phyloP scores from a whole-genome alignment of 2,888 invertebrate genomes.

The Tromatobia lineatoria region DNA sequence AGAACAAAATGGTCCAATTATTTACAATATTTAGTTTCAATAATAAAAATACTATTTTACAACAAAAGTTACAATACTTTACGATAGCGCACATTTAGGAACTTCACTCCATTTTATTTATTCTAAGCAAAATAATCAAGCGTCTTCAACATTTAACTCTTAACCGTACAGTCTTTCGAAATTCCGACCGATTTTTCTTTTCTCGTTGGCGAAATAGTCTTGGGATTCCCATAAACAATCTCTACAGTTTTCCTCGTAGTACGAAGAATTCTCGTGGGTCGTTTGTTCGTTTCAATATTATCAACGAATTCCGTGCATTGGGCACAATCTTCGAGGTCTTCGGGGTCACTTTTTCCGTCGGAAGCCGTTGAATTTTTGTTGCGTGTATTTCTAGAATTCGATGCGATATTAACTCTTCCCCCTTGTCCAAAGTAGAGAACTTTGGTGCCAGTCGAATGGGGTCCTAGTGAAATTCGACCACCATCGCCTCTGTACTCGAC shows the following conservation, averaged over 20 bases:
- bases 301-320: not conserved
- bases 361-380: not conserved
- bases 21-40: no score
- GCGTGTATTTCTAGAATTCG: not conserved
- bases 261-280: not conserved
- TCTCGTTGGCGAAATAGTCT: not conserved
- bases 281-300: not conserved
- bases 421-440: constrained; percentile 79
- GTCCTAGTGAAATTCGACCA: constrained; percentile 76
- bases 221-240: constrained; percentile 18
- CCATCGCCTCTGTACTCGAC: constrained; percentile 81
- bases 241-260: constrained; percentile 33
- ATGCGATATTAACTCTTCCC: constrained; percentile 71
- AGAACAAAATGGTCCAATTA: no score
- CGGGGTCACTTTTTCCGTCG: constrained; percentile 20
- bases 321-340: not conserved
- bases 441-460: constrained; percentile 71
- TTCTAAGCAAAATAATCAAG: not conserved
- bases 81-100: constrained; percentile 21
- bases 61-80: not conserved
- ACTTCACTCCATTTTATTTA: constrained; percentile 45
- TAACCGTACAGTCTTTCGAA: not conserved
- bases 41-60: not conserved
- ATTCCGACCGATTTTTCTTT: not conserved
- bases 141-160: not conserved